phyloP scores from a whole-genome alignment of 1,140 invertebrate species.

The Microvelia longipes region DNA sequence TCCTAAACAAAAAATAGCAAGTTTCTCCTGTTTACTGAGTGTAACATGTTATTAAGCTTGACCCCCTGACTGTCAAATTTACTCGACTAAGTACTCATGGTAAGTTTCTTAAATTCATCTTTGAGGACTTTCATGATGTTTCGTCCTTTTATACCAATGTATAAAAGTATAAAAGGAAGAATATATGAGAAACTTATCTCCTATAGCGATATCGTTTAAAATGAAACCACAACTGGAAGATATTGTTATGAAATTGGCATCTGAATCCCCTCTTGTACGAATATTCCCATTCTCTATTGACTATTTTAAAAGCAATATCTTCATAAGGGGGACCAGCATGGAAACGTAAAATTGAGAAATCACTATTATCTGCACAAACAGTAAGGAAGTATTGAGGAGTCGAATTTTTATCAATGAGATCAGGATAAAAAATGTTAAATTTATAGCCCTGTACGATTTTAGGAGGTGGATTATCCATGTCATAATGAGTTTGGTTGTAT shows the following conservation, averaged over 20 bases:
- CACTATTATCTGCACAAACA: conserved; percentile 76
- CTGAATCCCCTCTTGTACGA: conserved; percentile 95
- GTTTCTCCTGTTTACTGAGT: too few relatives aligned
- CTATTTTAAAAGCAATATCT: conserved; percentile 99
- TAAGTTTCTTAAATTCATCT: too few relatives aligned
- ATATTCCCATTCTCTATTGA: conserved; percentile 98
- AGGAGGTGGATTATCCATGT: conserved; percentile 99
- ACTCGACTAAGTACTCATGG: too few relatives aligned
- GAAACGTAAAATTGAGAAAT: conserved; percentile 90
- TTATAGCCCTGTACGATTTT: conserved; percentile 99
- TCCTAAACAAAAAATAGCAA: too few relatives aligned
- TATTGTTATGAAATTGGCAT: conserved; percentile 98
- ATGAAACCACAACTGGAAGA: conserved; percentile 98
- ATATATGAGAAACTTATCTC: conserved; percentile 55
- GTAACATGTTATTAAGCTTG: too few relatives aligned
- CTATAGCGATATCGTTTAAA: conserved; percentile 95
- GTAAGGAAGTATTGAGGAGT: conserved; percentile 90
- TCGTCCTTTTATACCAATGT: too few relatives aligned
- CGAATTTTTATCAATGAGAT: conserved; percentile 87
- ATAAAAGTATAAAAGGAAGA: too few relatives aligned
- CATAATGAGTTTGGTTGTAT: conserved; percentile 99
- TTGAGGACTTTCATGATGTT: too few relatives aligned
- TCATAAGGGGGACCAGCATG: conserved; percentile 97
- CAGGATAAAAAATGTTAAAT: conserved; percentile 99
- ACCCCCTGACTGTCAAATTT: too few relatives aligned